Evolutionary conservation across 35 echinoderm and acorn worm species (phyloP).

Genomic region (Eucidaris tribuloides): DNA sequence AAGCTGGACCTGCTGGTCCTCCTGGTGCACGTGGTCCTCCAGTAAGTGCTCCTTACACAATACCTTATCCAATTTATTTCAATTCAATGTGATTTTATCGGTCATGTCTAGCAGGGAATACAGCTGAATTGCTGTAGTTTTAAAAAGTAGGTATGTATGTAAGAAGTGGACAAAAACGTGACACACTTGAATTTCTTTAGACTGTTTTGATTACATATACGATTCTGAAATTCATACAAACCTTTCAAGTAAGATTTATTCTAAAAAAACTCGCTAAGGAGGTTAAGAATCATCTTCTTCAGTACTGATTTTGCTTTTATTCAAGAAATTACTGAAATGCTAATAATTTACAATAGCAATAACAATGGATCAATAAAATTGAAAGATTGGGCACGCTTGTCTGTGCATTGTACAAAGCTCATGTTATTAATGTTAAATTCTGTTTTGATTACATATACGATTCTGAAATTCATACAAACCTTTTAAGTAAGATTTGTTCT

Average conservation of each 20-base stretch:
- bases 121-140: neutral
- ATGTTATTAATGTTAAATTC: neutral
- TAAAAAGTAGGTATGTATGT: neutral
- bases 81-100: too few relatives aligned
- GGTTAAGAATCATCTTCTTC: too few relatives aligned
- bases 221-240: slow-evolving; percentile 38
- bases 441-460: slow-evolving; percentile 58
- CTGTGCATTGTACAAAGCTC: neutral
- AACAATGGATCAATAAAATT: too few relatives aligned
- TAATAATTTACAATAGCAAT: too few relatives aligned
- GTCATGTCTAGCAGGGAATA: too few relatives aligned
- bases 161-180: slow-evolving; percentile 26
- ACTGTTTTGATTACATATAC: slow-evolving; percentile 61
- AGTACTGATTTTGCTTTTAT: too few relatives aligned
- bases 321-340: too few relatives aligned
- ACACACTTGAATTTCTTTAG: slow-evolving; percentile 40
- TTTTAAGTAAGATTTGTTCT: slow-evolving; percentile 5
- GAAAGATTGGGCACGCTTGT: slow-evolving; percentile 46
- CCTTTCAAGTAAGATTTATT: slow-evolving; percentile 3
- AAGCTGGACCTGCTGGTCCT: slow-evolving; percentile 47
- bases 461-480: slow-evolving; percentile 37
- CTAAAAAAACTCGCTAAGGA: too few relatives aligned
- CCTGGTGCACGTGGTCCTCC: slow-evolving; percentile 64
- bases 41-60: slow-evolving; percentile 59
- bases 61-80: too few relatives aligned